Evolutionary conservation across 2,888 invertebrate species (phyloP), one percentile per base, ranked within the genome.

Genomic region (Leptopterna dolabrata): DNA sequence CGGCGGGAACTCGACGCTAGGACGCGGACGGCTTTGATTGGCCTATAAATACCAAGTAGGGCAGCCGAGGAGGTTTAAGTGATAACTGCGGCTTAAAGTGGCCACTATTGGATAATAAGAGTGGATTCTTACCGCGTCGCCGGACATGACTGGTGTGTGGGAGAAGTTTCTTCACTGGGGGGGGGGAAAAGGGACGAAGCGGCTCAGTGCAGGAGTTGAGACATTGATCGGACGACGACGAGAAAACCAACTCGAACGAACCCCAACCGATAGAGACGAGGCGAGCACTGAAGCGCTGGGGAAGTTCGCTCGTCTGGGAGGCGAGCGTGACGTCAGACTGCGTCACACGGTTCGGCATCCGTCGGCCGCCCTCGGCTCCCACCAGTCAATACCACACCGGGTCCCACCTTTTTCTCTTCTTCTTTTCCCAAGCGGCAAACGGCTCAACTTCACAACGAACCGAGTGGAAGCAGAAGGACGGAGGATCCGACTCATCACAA

Each of bases 311-410:
- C 51, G 51, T 43, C 47, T 29, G 73, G n/a, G 86, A 45, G 76
- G 30, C n/a, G 19, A n/a, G n/a, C 71, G 41, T 90, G 90, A 90
- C 90, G 90, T 90, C 90, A 90, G 89, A 90, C 90, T 90, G 90
- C 90, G 90, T 90, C 90, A 90, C 89, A 86, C 6, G 24, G 84
- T 81, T 86, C 88, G 82, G 51, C 36, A 51, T 13, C 19, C 4
- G 29, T 82, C 82, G 82, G 78, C 24, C 78, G 82, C 51, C 82
- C 63, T 70, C 82, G 70, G 63, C 82, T 36, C 82, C 55, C 82
- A 55, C 70, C 82, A 70, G 63, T 82, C 82, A 41, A 82, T 82
- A 82, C 14, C 7, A n/a, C n/a, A n/a, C n/a, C 82, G 9, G 27
- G 29, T 55, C 19, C 82, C 80, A 29, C 80, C 80, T 51, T 16